Base-by-base conservation (phyloP, 2,888 invertebrate species). In the Lampropteryx suffumata region DNA sequence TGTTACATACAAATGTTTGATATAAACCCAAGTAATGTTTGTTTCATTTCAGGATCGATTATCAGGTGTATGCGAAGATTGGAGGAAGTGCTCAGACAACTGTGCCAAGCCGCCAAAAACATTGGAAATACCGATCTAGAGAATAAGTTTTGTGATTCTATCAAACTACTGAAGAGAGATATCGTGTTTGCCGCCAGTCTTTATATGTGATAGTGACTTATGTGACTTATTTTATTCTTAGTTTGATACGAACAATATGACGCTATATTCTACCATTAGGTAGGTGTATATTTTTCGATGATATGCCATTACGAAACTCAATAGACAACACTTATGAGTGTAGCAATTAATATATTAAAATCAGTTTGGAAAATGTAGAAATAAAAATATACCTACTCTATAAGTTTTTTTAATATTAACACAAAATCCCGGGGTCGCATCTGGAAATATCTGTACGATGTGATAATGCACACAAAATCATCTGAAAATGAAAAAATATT, bases 101-200 rank as follows among this genome's bases (percentile, higher is more conserved):
- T 99, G 91, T 95, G 96, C 63, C 98, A 98, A 82, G 99, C 99
- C 1, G 95, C 98, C 1, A 99, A 98, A 90, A 97, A 97, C 64
- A 99, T 99, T 62, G 99, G 99, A 10, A 99, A 98, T 80, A 95
- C 96, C 0, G 98, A 98, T 65, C 91, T 99, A 59, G 99, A 99
- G 89, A 96, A 96, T 70, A 99, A 99, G 88, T 99, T 99, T 85
- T 95, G 96, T 62, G 96, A 97, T 75, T 96, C 97, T 50, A 96
- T 98, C 62, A 95, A 95, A 71, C 84, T 96, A 58, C 93, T 99
- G 50, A 99, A 99, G 84, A 92, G 99, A 62, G 99, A 99, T 82
- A 99, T 99, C 76, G 97, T 99, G n/a, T 99, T 99, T 87, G 99
- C 99, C 13, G 99, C 99, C 49, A 99, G 98, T 83, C 92, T 99